phyloP scores from a whole-genome alignment of 2,888 invertebrate species.

The Thecocarcelia acutangulata region DNA sequence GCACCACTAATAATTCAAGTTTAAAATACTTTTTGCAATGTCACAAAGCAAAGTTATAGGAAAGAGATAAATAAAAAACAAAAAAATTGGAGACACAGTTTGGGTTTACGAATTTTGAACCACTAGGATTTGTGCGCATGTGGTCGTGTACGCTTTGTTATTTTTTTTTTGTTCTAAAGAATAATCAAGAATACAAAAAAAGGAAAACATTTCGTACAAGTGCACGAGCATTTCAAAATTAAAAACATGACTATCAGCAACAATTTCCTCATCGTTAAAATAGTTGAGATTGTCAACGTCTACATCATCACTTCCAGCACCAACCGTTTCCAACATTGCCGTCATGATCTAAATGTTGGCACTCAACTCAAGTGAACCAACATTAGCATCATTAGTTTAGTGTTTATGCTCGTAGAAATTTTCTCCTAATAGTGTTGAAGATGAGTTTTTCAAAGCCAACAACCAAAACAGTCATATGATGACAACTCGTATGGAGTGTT shows the following conservation, averaged over 20 bases:
- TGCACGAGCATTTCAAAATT: slow-evolving; percentile 34
- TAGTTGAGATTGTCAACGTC: slow-evolving; percentile 25
- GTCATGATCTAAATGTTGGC: slow-evolving; percentile 64
- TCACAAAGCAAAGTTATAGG: slow-evolving; percentile 13
- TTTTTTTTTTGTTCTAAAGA: slow-evolving; percentile 4
- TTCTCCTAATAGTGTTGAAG: slow-evolving; percentile 55
- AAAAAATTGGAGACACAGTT: neutral
- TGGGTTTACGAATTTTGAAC: slow-evolving; percentile 21
- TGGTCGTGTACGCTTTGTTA: slow-evolving; percentile 1
- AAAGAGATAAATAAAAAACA: neutral
- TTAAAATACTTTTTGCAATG: slow-evolving; percentile 55
- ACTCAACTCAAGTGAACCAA: slow-evolving; percentile 68
- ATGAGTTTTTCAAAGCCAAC: slow-evolving; percentile 54
- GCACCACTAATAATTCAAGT: slow-evolving; percentile 57
- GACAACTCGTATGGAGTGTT: slow-evolving; percentile 44
- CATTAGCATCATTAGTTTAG: slow-evolving; percentile 68
- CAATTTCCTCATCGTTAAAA: slow-evolving; percentile 34
- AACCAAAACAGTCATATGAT: slow-evolving; percentile 34
- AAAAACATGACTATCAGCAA: slow-evolving; percentile 42
- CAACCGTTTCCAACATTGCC: slow-evolving; percentile 4
- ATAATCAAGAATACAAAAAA: neutral
- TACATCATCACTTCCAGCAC: slow-evolving; percentile 7
- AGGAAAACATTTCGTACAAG: slow-evolving; percentile 13
- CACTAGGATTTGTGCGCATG: slow-evolving; percentile 6
- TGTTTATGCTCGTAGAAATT: slow-evolving; percentile 50